A percentile compares a stretch with the other conserved stretches of the same genome.
phyloP scores from a whole-genome alignment of 2,797 vertebrate genomes.

The Muscicapa striata region DNA sequence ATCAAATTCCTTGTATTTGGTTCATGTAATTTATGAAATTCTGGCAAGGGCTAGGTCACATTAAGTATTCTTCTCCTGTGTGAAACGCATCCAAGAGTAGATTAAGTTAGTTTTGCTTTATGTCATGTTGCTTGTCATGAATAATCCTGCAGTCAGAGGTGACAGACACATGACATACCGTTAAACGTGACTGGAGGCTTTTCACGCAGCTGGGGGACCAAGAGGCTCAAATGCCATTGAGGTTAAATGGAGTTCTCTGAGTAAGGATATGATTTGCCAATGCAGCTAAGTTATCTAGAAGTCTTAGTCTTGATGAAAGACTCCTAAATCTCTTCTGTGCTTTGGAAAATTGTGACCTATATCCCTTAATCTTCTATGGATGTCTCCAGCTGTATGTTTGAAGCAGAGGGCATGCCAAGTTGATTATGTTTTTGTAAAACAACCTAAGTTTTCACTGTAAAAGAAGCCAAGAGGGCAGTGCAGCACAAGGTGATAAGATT shows the following conservation, averaged over 20 bases:
- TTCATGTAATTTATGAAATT: slow-evolving; percentile 12
- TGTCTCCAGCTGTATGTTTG: slow-evolving; percentile 1
- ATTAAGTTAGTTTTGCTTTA: slow-evolving; percentile 16
- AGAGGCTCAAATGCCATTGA: not conserved
- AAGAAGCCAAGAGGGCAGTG: slow-evolving; percentile 65
- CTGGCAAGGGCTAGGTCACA: not conserved
- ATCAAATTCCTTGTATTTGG: not conserved
- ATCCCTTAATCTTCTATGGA: not conserved
- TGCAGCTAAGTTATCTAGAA: not conserved
- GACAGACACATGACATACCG: not conserved
- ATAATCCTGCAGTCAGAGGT: slow-evolving; percentile 7
- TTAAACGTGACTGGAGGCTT: not conserved
- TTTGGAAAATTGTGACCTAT: slow-evolving; percentile 10
- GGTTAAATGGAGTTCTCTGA: not conserved
- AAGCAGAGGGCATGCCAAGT: not conserved
- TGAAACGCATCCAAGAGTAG: not conserved
- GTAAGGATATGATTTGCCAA: not conserved
- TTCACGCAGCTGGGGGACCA: not conserved
- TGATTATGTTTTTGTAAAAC: slow-evolving; percentile 17
- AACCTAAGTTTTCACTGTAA: not conserved
- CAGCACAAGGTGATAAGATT: slow-evolving; percentile 30
- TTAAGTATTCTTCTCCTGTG: not conserved
- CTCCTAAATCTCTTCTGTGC: not conserved
- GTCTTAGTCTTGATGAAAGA: not conserved
- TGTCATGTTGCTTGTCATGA: not conserved